Conservation (phyloP, 1,140 invertebrate species). For the Ladona fulva region DNA sequence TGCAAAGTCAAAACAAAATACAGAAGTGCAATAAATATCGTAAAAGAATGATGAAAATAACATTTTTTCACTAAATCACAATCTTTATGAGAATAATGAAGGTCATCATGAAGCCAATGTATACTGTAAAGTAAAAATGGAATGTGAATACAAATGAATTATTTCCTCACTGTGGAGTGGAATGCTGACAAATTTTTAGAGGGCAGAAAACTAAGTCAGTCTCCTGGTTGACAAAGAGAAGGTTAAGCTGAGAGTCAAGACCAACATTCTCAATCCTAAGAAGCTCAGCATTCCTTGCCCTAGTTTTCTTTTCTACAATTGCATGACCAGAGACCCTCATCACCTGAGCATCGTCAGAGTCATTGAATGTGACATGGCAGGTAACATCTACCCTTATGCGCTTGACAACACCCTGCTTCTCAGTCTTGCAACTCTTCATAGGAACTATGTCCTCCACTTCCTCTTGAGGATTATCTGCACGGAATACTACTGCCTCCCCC, state of each 20-base stretch:
- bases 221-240: conserved; percentile 50
- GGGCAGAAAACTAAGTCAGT: conserved; percentile 53
- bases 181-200: conserved; percentile 20
- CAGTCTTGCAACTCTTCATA: conserved; percentile 19
- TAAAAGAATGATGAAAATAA: too few relatives aligned
- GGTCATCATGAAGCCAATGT: too few relatives aligned
- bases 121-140: neutral
- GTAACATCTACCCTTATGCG: conserved; percentile 54
- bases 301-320: conserved; percentile 47
- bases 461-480: conserved; percentile 50
- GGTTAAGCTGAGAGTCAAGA: conserved; percentile 53
- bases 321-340: conserved; percentile 57
- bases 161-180: neutral
- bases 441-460: conserved; percentile 49
- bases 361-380: conserved; percentile 49
- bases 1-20: too few relatives aligned
- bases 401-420: conserved; percentile 43
- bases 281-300: conserved; percentile 39
- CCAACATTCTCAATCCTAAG: conserved; percentile 53
- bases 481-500: conserved; percentile 52
- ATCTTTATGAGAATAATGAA: too few relatives aligned
- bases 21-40: too few relatives aligned
- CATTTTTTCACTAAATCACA: too few relatives aligned
- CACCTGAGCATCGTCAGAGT: conserved; percentile 45
- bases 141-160: neutral